Percentiles rank a stretch among this genome's conserved stretches.
phyloP scores from a whole-genome alignment of 1,140 invertebrate genomes.

The Drosophila kikkawai region DNA sequence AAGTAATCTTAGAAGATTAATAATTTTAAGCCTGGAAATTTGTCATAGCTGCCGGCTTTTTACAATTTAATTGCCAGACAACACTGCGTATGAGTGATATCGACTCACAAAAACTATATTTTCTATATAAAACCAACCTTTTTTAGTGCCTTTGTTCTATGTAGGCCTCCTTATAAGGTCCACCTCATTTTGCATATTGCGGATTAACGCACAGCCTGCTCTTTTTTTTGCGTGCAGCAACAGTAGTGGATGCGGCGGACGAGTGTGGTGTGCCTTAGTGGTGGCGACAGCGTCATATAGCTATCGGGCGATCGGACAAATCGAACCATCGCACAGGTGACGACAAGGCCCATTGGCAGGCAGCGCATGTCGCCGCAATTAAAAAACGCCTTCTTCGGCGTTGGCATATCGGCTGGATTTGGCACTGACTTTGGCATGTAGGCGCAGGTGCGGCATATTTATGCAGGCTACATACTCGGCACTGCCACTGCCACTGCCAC shows the following conservation, averaged over 20 bases:
- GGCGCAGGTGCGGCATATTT: slow-evolving; percentile 79
- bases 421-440: slow-evolving; percentile 60
- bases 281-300: slow-evolving; percentile 63
- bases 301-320: slow-evolving; percentile 56
- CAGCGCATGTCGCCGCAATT: slow-evolving; percentile 73
- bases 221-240: slow-evolving; percentile 52
- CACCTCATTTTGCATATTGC: slow-evolving; percentile 33
- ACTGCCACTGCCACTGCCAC: slow-evolving; percentile 10
- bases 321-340: slow-evolving; percentile 62
- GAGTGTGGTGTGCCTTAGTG: slow-evolving; percentile 7
- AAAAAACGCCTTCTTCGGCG: slow-evolving; percentile 78
- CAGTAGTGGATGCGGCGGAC: slow-evolving; percentile 5
- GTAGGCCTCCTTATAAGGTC: slow-evolving; percentile 4
- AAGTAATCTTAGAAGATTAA: not conserved
- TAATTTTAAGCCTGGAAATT: too few species aligned
- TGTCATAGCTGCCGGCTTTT: rapidly evolving
- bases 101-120: too few species aligned
- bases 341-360: slow-evolving; percentile 71
- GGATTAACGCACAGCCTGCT: slow-evolving; percentile 61
- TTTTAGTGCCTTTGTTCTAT: not conserved
- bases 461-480: slow-evolving; percentile 55
- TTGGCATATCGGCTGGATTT: slow-evolving; percentile 62
- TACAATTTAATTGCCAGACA: too few species aligned
- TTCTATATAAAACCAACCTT: not conserved
- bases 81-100: slow-evolving; percentile 31